Percentiles rank a stretch among this genome's conserved stretches.
Conservation (phyloP, 2,113 vertebrate genomes). For the Ancistrus triradiatus region DNA sequence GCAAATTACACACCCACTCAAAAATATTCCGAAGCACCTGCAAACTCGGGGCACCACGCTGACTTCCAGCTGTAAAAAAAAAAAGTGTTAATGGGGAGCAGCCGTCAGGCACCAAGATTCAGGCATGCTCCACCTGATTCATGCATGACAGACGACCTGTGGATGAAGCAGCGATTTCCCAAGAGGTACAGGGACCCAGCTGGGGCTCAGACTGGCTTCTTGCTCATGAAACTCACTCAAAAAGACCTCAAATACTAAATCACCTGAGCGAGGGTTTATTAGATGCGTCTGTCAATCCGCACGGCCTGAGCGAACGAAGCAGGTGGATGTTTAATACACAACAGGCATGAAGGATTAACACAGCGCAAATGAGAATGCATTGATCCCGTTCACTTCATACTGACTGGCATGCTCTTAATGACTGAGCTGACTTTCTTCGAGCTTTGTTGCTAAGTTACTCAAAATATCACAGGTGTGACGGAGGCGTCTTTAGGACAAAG, state of each 20-base stretch:
- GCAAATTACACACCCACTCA: slow-evolving; percentile 26
- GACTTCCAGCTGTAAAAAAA: slow-evolving; percentile 13
- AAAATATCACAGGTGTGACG: no score
- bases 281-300: slow-evolving; percentile 3
- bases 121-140: slow-evolving; percentile 13
- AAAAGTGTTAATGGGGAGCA: slow-evolving; percentile 4
- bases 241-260: slow-evolving; percentile 1
- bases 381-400: no score
- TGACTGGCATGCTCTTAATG: no score
- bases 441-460: no score
- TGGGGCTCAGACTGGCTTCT: slow-evolving; percentile 11
- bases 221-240: slow-evolving; percentile 1
- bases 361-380: no score
- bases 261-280: slow-evolving; percentile 17
- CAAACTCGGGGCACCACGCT: slow-evolving; percentile 9
- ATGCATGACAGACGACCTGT: not conserved
- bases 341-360: not conserved
- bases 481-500: no score
- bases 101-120: slow-evolving; percentile 8
- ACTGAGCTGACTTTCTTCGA: no score
- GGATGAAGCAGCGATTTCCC: slow-evolving; percentile 8
- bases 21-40: slow-evolving; percentile 20
- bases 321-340: slow-evolving; percentile 1
- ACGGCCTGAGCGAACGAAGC: slow-evolving; percentile 10
- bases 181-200: slow-evolving; percentile 4